Conservation (phyloP, 1,140 invertebrate species). For the Neodiprion lecontei region DNA sequence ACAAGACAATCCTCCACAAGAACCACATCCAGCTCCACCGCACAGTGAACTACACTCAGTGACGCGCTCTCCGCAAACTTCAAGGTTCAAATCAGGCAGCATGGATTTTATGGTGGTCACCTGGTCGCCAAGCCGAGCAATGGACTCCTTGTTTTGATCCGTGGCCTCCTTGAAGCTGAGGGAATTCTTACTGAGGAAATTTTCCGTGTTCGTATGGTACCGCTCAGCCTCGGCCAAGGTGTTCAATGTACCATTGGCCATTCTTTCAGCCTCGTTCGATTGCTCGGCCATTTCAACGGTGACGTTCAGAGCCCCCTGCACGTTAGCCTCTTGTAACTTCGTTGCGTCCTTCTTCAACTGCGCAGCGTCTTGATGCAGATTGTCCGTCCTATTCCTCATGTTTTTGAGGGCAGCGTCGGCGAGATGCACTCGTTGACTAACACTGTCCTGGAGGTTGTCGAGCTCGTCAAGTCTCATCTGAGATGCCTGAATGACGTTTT, state of each 20-base stretch:
- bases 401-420: constrained; percentile 79
- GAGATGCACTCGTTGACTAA: constrained; percentile 79
- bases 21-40: constrained; percentile 92
- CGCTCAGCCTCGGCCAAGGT: constrained; percentile 79
- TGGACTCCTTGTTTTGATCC: constrained; percentile 71
- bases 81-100: constrained; percentile 85
- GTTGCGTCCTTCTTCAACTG: constrained; percentile 87
- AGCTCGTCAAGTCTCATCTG: constrained; percentile 67
- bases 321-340: constrained; percentile 90
- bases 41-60: constrained; percentile 89
- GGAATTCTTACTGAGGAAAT: constrained; percentile 74
- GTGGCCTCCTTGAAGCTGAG: constrained; percentile 74
- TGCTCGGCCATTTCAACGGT: constrained; percentile 80
- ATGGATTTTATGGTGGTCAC: constrained; percentile 71
- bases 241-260: constrained; percentile 62
- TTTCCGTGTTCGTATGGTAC: constrained; percentile 84
- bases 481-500: constrained; percentile 61
- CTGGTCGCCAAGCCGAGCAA: constrained; percentile 71
- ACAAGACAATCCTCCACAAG: constrained; percentile 90
- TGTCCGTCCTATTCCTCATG: constrained; percentile 75
- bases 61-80: constrained; percentile 88
- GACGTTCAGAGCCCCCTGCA: constrained; percentile 92
- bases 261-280: constrained; percentile 73
- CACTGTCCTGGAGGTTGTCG: constrained; percentile 73
- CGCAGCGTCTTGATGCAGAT: constrained; percentile 75